Conservation (phyloP, 2,113 vertebrate species). For the Mustelus asterias region DNA sequence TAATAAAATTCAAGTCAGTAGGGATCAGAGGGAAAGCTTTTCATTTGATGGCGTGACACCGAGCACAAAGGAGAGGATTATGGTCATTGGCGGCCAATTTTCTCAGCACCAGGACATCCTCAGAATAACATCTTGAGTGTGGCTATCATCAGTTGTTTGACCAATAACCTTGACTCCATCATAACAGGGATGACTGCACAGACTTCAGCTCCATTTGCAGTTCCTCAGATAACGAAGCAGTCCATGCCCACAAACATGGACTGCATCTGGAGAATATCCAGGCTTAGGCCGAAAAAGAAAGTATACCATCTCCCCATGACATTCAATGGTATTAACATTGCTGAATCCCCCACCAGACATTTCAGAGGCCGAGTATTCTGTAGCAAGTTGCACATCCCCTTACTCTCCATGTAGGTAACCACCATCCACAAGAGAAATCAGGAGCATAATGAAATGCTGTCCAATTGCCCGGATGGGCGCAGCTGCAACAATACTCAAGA, state of each 20-base stretch:
- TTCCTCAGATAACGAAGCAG: background rate
- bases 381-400: background rate
- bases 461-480: background rate
- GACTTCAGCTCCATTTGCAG: too few species aligned
- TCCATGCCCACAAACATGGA: too few species aligned
- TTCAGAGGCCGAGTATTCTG: background rate
- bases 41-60: background rate
- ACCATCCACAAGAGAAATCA: constrained; percentile 46
- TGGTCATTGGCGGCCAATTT: background rate
- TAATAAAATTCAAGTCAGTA: background rate
- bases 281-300: too few species aligned
- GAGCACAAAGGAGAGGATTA: background rate
- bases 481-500: constrained; percentile 41
- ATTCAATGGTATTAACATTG: background rate
- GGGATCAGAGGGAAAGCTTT: background rate
- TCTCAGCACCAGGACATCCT: background rate
- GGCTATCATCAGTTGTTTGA: background rate
- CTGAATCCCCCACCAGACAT: background rate
- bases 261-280: too few species aligned
- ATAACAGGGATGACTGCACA: too few species aligned
- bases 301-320: constrained; percentile 15
- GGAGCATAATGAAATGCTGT: constrained; percentile 38
- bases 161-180: background rate
- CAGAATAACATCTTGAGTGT: background rate
- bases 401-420: background rate